phyloP scores from a whole-genome alignment of 2,113 vertebrate species.

The Myocastor coypus region DNA sequence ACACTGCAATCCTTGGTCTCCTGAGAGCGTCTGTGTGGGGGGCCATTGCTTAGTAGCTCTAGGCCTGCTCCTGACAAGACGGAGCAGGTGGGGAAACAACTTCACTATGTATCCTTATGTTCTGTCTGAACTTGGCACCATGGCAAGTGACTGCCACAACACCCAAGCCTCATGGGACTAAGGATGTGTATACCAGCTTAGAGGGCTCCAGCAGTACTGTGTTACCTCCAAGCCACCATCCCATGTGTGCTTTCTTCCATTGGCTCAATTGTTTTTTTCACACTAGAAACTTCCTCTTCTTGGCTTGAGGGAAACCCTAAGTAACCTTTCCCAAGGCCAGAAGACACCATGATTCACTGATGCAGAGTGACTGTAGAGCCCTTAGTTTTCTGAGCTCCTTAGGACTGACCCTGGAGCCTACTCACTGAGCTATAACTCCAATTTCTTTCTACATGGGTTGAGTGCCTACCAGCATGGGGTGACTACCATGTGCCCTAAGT shows the following conservation, averaged over 20 bases:
- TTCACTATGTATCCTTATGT: not conserved
- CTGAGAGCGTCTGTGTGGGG: not conserved
- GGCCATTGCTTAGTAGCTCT: not conserved
- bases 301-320: not conserved
- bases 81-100: not conserved
- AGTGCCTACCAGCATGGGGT: not conserved
- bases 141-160: not conserved
- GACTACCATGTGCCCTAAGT: too few relatives aligned
- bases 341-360: not conserved
- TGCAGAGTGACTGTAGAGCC: not conserved
- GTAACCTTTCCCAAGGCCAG: not conserved
- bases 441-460: not conserved
- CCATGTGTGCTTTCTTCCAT: not conserved
- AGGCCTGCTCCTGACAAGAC: not conserved
- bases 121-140: not conserved
- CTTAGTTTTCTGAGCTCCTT: not conserved
- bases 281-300: not conserved
- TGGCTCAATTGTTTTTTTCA: not conserved
- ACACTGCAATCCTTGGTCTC: not conserved
- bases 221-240: not conserved
- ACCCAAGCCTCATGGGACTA: not conserved
- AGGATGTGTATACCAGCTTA: not conserved
- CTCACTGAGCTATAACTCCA: not conserved
- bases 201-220: not conserved
- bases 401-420: not conserved